Percentiles rank a stretch among this genome's conserved stretches.
Conservation (phyloP, 23 tunicate genomes). For the Halocynthia aurantium region DNA sequence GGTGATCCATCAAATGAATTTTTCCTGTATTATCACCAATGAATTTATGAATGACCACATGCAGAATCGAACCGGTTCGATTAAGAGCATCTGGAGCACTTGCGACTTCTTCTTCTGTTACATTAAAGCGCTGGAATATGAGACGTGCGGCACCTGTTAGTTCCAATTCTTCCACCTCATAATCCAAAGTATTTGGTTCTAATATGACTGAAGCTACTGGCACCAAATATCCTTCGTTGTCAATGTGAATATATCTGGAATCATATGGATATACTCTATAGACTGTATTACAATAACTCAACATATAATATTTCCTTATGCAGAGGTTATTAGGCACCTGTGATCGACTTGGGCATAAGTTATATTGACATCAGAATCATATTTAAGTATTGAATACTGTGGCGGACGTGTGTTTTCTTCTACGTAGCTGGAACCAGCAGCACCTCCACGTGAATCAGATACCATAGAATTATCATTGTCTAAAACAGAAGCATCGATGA, state of each 20-base stretch:
- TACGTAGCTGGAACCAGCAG: conserved; percentile 23
- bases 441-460: conserved; percentile 20
- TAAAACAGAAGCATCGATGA: neutral
- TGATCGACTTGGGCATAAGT: conserved; percentile 27
- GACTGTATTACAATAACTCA: too few species aligned
- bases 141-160: conserved; percentile 29
- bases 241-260: conserved; percentile 22
- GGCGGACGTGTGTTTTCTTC: conserved; percentile 32
- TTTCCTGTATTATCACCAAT: conserved; percentile 26
- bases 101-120: neutral
- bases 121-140: neutral
- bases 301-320: too few species aligned
- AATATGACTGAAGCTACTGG: conserved; percentile 24
- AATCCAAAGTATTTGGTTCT: neutral
- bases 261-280: too few species aligned
- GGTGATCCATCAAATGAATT: conserved; percentile 14
- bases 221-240: conserved; percentile 21
- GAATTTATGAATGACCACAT: conserved; percentile 12
- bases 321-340: neutral
- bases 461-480: conserved; percentile 6
- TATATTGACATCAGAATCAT: neutral
- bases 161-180: conserved; percentile 17
- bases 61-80: conserved; percentile 4
- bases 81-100: conserved; percentile 13
- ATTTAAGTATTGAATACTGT: conserved; percentile 21